Evolutionary conservation across 2,888 invertebrate genomes (phyloP).

Genomic region (Calameuta pallipes): DNA sequence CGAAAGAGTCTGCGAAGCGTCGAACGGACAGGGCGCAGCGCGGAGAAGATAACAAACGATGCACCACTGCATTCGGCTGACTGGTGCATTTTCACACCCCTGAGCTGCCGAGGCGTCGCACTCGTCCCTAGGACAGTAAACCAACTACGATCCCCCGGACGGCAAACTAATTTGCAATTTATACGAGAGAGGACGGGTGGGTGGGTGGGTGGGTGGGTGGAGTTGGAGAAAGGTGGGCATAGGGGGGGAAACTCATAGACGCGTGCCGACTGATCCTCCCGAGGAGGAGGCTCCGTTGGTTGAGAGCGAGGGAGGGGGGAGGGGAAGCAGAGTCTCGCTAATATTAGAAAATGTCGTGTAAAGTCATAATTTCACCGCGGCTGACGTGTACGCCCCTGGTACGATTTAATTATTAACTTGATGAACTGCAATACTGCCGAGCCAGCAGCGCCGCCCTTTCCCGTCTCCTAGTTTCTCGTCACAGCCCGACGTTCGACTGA

Average conservation of each 20-base stretch:
- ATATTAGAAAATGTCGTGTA: constrained; percentile 24
- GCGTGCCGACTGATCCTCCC: constrained; percentile 1
- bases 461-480: neutral
- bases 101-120: neutral
- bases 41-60: neutral
- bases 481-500: neutral
- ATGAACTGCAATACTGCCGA: constrained; percentile 9
- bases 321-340: neutral
- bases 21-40: neutral
- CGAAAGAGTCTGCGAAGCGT: neutral
- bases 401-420: constrained; percentile 12
- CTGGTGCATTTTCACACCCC: neutral
- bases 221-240: neutral
- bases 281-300: neutral
- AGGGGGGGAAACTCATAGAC: constrained; percentile 1
- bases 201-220: neutral
- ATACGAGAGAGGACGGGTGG: constrained; percentile 20
- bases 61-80: constrained; percentile 1
- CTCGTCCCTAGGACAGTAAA: constrained; percentile 27
- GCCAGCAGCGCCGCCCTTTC: neutral
- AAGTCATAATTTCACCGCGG: constrained; percentile 18
- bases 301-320: neutral
- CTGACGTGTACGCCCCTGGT: constrained; percentile 7
- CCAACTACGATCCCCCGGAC: constrained; percentile 32
- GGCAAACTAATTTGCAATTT: constrained; percentile 47